Base-by-base conservation (phyloP, 2,888 invertebrate genomes). In the Thereva unica region DNA sequence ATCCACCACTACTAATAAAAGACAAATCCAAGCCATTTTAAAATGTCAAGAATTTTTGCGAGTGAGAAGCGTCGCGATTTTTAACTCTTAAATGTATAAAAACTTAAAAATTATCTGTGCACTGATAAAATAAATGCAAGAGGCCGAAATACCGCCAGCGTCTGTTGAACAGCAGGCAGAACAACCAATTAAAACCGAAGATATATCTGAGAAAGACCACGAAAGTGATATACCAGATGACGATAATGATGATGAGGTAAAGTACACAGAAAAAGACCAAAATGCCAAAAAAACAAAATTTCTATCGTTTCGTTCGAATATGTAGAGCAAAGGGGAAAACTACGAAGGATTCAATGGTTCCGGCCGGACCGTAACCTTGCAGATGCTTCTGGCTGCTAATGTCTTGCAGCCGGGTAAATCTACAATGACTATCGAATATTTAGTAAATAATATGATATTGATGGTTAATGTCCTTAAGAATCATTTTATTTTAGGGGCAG, bases 341-440 rank as follows among this genome's bases (percentile, higher is more conserved):
- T 77, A 76, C 61, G 80, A 80, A 68, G 80, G 79, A 64, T 79
- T 76, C 71, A 81, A 79, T 74, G 80, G 80, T 34, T 77, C 87
- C 10, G 86, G 86, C 1, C 83, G 87, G 74, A 88, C 89, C 69
- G 90, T 95, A 10, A 94, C 94, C 7, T 82, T 95, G 70, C 91
- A 91, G 79, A 95, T 93, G 87, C 83, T 95, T 54, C 83, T 95
- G 76, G 87, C 89, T 73, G 93, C 93, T 64, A 91, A 91, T 77
- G 89, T 95, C 76, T 83, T 95, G 69, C 88, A 91, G 75, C 89
- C 94, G 53, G 94, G 93, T 49, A 88, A 87, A 76, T 91, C 91
- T 49, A 85, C 89, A 63, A 90, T 95, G 89, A 91, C 93, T 59
- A 91, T 95, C 74, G 94, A 95, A 79, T 95, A 95, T 82, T 84